These are phyloP conservation scores for Vidua macroura DNA, from an alignment of 2,113 vertebrate species.

Conservation along the genomic window DNA sequence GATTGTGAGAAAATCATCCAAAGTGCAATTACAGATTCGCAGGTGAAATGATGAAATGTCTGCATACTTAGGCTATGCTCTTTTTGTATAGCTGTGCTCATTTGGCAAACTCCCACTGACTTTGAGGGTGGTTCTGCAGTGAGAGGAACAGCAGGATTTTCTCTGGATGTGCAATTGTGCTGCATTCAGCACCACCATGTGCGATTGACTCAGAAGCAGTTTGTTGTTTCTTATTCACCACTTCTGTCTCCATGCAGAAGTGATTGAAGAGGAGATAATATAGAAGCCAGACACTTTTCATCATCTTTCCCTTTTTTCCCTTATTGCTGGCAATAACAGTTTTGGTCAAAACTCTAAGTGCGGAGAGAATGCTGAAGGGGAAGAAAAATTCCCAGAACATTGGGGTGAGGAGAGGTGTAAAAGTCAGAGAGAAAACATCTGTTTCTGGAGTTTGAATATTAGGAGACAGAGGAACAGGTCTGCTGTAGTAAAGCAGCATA, in stretches of 20 bases:
- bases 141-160: not conserved
- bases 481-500: not conserved
- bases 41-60: conserved; percentile 71
- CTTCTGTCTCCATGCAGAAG: not conserved
- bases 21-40: conserved; percentile 71
- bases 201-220: not conserved
- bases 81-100: not conserved
- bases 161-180: not conserved
- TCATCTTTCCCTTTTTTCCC: not conserved
- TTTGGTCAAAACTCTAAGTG: not conserved
- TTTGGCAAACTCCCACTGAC: not conserved
- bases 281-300: not conserved
- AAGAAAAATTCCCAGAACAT: not conserved
- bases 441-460: not conserved
- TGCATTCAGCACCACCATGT: not conserved
- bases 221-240: not conserved
- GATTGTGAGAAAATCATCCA: conserved; percentile 60
- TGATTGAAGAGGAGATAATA: not conserved
- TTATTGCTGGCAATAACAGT: not conserved
- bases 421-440: not conserved
- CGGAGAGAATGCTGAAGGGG: not conserved
- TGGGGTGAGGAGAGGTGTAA: not conserved
- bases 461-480: not conserved
- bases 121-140: not conserved
- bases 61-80: not conserved